Base-by-base conservation (phyloP, 1,140 invertebrate genomes). In the Anagrus nilaparvatae region DNA sequence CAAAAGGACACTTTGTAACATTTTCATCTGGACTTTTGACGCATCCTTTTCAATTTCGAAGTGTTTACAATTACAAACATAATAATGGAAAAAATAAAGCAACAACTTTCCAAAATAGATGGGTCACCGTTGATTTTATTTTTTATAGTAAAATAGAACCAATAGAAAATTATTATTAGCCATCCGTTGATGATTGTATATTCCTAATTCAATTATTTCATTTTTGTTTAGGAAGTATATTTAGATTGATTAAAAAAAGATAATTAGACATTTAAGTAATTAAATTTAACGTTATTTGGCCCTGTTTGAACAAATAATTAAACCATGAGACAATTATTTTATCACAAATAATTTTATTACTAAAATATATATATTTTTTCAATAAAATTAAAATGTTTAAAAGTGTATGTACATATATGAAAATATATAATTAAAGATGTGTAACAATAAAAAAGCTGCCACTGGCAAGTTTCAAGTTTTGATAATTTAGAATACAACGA, bases 61-160 rank as follows among this genome's bases (percentile, higher is more conserved):
- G 76, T 0, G 73, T 73, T 8, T 80, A 79, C 49, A 48, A 60
- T 4, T 70, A 72, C 47, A 45, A 41, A 5, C 70, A 72, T 28
- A 20, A 44, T 4, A 48, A 61, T 12, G 61, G 63, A 2, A 47
- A 60, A 20, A 45, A 41, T 5, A 76, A 79, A 50, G 84, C 74
- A 0, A 82, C 84, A 2, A 86, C 85, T 0, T 74, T 73, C 63
- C 85, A 88, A 52, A 63, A 81, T 29, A 46, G 65, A n/a, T 88
- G 85, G 85, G 63, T 82, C 6, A 82, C 78, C 1, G 85, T 88
- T 0, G 85, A 88, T 65, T 88, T 87, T 53, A 84, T 89, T 45
- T 83, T 86, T 55, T 82, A 79, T 49, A 79, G 73, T 67, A 75
- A 69, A 20, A 44, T 63, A 33, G 71, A 74, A 50, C 63, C 81